Evolutionary conservation across 2,888 invertebrate species (phyloP), one percentile per base, ranked within the genome.

Genomic region (Drosophila paramelanica): DNA sequence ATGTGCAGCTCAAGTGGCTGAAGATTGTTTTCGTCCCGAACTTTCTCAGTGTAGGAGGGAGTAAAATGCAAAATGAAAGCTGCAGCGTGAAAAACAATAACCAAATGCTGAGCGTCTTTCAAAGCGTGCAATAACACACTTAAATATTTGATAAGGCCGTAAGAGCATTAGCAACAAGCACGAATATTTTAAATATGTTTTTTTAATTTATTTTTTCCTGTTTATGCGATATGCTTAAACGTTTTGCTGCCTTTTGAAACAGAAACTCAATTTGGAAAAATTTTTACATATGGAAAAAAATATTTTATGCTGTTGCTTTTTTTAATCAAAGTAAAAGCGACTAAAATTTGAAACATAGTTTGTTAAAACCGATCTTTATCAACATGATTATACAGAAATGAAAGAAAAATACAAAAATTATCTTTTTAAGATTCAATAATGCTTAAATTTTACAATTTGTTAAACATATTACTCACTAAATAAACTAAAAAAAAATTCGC

Each of bases 1-100:
- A 90, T 90, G 88, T 84, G 67, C 68, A 76, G 78, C 89, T 86
- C 87, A 88, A 84, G 83, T 88, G 78, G 72, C 81, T 73, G 70
- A n/a, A 65, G 70, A 78, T 76, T 78, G 69, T 69, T 78, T 76
- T 64, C 39, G 20, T 47, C 38, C 36, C 13, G 5, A 36, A 8
- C 33, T 2, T 27, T 0, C 4, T 1, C 47, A 1, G 14, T 13
- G 7, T 11, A 23, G 43, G 17, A 23, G 25, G 13, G n/a, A 53
- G 47, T 10, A 38, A 39, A 41, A 49, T n/a, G 31, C 31, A 11
- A 51, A 51, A 31, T 36, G 53, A 25, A 45, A 52, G 31, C 60
- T 53, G 1, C 25, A 23, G 1, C 23, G 33, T 4, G 3, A 36
- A 20, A 49, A 45, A 59, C 60, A 64, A 64, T 64, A 50, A 62